Evolutionary conservation across 92 coral and sea anemone genomes (phyloP), one percentile per base, ranked within the genome.

Genomic region (Hydrozoanthus gracilis): DNA sequence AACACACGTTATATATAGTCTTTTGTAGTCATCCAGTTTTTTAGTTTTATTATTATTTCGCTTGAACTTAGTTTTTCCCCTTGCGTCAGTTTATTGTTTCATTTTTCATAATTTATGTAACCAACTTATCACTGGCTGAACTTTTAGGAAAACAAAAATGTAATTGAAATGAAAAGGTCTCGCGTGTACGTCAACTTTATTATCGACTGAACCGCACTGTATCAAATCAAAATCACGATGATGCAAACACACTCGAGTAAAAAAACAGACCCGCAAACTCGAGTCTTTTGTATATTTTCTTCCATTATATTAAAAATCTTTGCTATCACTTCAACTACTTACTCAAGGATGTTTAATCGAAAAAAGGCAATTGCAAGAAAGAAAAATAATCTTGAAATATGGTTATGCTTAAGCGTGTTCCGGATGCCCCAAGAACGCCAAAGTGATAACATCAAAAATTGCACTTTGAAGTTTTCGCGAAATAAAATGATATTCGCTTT

Each of bases 101-200:
- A 7, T n/a, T 80, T 80, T 80, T 66, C 85, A 65, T 80, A 80
- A 80, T 80, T 80, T 66, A 74, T 74, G 45, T 48, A 6, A 44
- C 39, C 20, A 74, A 20, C 47, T 49, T 15, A 80, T 65, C 51
- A 47, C 75, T 47, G 48, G 75, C 64, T 62, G 73, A 80, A 80
- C 17, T 65, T 65, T 46, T 20, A 46, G 4, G 73, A 48, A 44
- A 27, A 48, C 49, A 65, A 80, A 65, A 47, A 65, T 62, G 68
- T 7, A 4, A 65, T 64, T 62, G n/a, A n/a, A 80, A 66, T 51
- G 51, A 47, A 47, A 8, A 80, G 52, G 54, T 50, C 73, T 68
- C 8, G 17, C 9, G 12, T 58, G 73, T 14, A 3, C 51, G 69
- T 78, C 49, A 15, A 17, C 11, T 49, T 64, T 6, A 27, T 27